Evolutionary conservation across 2,797 vertebrate genomes (phyloP), one percentile per base, ranked within the genome.

Genomic region (Pipistrellus pygmaeus): DNA sequence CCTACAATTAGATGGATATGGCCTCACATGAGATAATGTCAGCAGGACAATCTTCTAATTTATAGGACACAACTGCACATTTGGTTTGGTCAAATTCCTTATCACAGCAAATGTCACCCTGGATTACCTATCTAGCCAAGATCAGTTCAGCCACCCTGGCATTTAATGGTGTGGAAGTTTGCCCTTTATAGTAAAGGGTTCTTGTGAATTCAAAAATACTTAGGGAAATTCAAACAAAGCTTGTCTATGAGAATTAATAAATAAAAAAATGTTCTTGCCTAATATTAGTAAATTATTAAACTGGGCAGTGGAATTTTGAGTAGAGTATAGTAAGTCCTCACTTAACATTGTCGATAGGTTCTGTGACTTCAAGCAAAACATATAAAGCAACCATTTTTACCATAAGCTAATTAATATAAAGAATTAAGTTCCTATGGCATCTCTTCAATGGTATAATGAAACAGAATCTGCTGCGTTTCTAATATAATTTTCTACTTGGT

Each of bases 221-320:
- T 23, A 14, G 3, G 6, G 69, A 68, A 86, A 86, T 69, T 62
- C 44, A 85, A 66, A 46, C 35, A 25, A 72, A 73, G 13, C 35
- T 86, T 90, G n/a, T 90, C 92, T 64, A 81, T 35, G 8, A 44
- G 38, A 2, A 35, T 53, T 73, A 71, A 51, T 38, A 80, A 72
- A n/a, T 57, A 69, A 68, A 85, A 85, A 85, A 71, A 90, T 76
- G 53, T 55, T 64, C 32, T 90, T 76, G 27, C 38, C 32, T 62
- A 73, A 62, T 73, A 62, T 48, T 60, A 86, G 44, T 66, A 72
- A 82, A 41, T 85, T 25, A 27, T 75, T 87, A 90, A 64, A 35
- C n/a, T 35, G 5, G 41, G 77, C 18, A 62, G 73, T 86, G 35
- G 55, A 81, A 62, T 69, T 86, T 91, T 94, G 91, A 89, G 27